A percentile compares a stretch with the other conserved stretches of the same genome.
phyloP scores from a whole-genome alignment of 2,888 invertebrate species.

The Hetaerina titia region DNA sequence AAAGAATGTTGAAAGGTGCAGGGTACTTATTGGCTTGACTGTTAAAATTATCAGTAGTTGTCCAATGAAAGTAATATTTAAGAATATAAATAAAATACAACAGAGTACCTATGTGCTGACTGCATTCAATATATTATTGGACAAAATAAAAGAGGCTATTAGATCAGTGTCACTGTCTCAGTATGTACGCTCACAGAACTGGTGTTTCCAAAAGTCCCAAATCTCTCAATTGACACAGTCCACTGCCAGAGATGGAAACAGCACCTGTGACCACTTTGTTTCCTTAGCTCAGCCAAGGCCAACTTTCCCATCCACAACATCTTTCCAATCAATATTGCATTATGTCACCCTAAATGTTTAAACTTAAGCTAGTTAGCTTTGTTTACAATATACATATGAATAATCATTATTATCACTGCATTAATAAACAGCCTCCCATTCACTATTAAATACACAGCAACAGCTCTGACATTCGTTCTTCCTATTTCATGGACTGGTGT shows the following conservation, averaged over 20 bases:
- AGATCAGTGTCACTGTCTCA: constrained; percentile 59
- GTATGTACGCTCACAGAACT: constrained; percentile 54
- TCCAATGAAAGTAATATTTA: neutral
- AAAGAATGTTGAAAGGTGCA: neutral
- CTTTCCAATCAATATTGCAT: constrained; percentile 64
- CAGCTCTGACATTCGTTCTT: constrained; percentile 65
- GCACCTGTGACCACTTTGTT: constrained; percentile 48
- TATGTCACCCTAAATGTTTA: constrained; percentile 62
- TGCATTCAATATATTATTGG: constrained; percentile 5
- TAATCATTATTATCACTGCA: constrained; percentile 63
- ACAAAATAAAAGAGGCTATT: neutral
- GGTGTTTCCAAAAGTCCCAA: constrained; percentile 40
- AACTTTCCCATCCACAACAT: constrained; percentile 41
- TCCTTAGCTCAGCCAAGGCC: constrained; percentile 47
- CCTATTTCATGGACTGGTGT: constrained; percentile 62
- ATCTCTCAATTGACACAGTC: constrained; percentile 37
- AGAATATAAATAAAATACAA: constrained; percentile 8
- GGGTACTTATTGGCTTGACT: neutral
- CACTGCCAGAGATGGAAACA: constrained; percentile 56
- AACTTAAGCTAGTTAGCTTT: constrained; percentile 56
- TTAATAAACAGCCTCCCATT: constrained; percentile 64
- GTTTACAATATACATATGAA: constrained; percentile 62
- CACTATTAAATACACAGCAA: constrained; percentile 66
- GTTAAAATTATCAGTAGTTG: neutral
- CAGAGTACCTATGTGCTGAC: neutral